Evolutionary conservation across 2,797 vertebrate species (phyloP).

Genomic region (Vultur gryphus): DNA sequence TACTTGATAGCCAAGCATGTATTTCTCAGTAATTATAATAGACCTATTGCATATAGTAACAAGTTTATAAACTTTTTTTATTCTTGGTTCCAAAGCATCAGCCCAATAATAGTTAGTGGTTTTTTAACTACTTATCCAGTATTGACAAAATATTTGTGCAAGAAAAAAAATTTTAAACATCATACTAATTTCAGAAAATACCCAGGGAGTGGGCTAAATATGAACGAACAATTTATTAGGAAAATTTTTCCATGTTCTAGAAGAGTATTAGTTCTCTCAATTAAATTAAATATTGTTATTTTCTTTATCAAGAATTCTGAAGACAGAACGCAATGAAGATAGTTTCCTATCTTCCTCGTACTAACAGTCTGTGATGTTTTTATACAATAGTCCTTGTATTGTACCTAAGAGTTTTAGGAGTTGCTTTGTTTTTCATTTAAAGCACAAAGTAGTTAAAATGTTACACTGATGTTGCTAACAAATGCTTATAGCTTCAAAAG

Average conservation of each 20-base stretch:
- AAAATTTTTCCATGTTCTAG: neutral
- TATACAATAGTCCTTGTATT: neutral
- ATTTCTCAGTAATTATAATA: neutral
- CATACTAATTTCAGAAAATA: neutral
- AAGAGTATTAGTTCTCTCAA: neutral
- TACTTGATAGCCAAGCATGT: neutral
- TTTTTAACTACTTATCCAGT: neutral
- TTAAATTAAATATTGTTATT: neutral
- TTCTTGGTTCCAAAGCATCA: neutral
- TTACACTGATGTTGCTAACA: neutral
- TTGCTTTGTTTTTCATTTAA: neutral
- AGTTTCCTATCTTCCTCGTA: neutral
- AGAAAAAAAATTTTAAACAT: neutral
- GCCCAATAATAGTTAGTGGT: neutral
- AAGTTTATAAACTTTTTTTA: neutral
- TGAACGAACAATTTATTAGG: neutral
- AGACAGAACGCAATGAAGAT: neutral
- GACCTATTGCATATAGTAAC: neutral
- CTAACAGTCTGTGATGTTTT: neutral
- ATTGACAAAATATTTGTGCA: neutral
- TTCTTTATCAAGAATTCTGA: neutral
- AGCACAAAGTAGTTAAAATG: neutral
- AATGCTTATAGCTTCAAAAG: neutral
- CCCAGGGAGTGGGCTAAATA: neutral
- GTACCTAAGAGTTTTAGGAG: neutral